Percentiles rank a stretch among this genome's conserved stretches.
phyloP scores from a whole-genome alignment of 2,888 invertebrate genomes.

The Heliconius ethilla region DNA sequence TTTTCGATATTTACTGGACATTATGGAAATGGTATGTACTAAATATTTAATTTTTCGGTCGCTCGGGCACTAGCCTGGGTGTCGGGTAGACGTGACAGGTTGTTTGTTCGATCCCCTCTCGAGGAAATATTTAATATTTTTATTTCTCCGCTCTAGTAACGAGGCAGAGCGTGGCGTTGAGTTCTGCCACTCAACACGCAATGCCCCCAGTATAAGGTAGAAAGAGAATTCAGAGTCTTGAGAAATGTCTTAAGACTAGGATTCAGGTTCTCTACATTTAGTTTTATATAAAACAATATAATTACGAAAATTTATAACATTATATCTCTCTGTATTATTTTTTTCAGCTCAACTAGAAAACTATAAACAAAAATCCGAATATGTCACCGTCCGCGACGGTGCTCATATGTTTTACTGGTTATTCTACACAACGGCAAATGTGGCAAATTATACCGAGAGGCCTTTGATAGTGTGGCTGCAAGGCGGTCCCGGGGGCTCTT shows the following conservation, averaged over 20 bases:
- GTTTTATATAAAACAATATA: no score
- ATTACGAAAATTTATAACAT: no score
- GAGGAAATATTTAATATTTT: background rate
- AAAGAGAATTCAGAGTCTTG: background rate
- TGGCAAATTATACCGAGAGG: slow-evolving; percentile 81
- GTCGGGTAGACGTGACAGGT: no score
- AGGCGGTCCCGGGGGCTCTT: slow-evolving; percentile 92
- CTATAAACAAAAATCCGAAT: slow-evolving; percentile 87
- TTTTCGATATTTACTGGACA: slow-evolving; percentile 34
- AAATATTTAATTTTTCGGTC: background rate
- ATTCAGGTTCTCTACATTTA: no score
- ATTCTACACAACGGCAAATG: slow-evolving; percentile 87
- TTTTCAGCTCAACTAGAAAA: slow-evolving; percentile 78
- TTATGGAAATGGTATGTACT: slow-evolving; percentile 34
- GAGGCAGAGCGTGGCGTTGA: background rate
- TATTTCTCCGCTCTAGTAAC: accelerated
- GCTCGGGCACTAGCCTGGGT: no score
- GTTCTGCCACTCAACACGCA: background rate
- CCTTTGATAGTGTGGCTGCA: slow-evolving; percentile 94
- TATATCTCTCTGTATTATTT: no score
- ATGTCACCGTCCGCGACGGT: slow-evolving; percentile 86
- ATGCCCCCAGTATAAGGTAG: background rate
- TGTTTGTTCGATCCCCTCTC: no score
- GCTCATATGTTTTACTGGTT: slow-evolving; percentile 95
- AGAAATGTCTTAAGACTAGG: no score